Conservation (phyloP, 2,113 vertebrate genomes). For the Scytalopus superciliaris region DNA sequence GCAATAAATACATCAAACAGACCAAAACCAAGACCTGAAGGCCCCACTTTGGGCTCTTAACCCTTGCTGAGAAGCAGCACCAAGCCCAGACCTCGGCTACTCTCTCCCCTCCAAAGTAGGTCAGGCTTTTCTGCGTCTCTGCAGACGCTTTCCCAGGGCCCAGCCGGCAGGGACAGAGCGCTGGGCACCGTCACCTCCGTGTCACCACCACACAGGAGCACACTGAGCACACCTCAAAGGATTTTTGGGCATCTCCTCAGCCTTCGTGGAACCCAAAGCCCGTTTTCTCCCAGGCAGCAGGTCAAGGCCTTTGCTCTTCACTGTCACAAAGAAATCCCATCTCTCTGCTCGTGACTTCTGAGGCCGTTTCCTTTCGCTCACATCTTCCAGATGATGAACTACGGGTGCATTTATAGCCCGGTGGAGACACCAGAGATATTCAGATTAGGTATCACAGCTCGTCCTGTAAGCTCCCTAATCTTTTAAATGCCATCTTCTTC, state of each 20-base stretch:
- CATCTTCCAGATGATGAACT: not conserved
- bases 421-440: not conserved
- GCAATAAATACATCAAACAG: accelerated
- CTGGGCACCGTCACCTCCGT: accelerated
- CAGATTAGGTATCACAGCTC: not conserved
- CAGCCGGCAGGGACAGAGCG: not conserved
- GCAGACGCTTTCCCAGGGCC: not conserved
- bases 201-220: not conserved
- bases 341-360: not conserved
- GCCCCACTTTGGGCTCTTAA: not conserved
- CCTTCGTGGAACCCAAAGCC: not conserved
- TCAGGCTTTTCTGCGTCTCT: slow-evolving; percentile 9
- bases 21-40: not conserved
- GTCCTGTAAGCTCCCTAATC: not conserved
- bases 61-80: not conserved
- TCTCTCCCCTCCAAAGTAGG: slow-evolving; percentile 48
- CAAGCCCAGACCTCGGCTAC: not conserved
- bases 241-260: not conserved
- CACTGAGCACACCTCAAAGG: accelerated
- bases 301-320: not conserved
- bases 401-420: not conserved
- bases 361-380: not conserved
- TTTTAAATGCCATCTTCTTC: slow-evolving; percentile 16
- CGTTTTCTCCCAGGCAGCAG: not conserved
- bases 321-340: not conserved